phyloP scores from a whole-genome alignment of 2,888 invertebrate genomes.

The Brachyopa scutellaris region DNA sequence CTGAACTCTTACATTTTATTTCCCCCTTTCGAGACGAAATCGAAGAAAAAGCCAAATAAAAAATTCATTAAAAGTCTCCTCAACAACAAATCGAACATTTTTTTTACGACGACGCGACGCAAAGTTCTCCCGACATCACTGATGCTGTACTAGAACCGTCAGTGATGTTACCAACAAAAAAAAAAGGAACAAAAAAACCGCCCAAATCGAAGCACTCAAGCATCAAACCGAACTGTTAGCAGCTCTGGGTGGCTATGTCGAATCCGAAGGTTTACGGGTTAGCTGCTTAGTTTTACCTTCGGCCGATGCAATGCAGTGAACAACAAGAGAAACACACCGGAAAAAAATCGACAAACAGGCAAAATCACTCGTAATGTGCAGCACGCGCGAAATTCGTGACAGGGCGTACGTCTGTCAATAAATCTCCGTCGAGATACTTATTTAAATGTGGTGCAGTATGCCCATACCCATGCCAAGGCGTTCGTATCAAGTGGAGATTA shows the following conservation, averaged over 20 bases:
- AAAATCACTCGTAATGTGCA: constrained; percentile 75
- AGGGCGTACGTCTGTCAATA: constrained; percentile 76
- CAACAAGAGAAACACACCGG: constrained; percentile 51
- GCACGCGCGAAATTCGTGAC: constrained; percentile 77
- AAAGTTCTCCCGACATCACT: constrained; percentile 58
- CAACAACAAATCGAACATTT: constrained; percentile 60
- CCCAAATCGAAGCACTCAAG: constrained; percentile 66
- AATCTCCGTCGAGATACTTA: constrained; percentile 75
- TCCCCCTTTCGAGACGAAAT: not conserved
- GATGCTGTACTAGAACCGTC: constrained; percentile 64
- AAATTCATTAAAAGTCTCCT: constrained; percentile 60
- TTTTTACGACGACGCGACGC: constrained; percentile 25
- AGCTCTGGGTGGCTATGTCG: constrained; percentile 70
- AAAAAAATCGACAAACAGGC: constrained; percentile 68
- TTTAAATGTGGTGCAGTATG: constrained; percentile 75
- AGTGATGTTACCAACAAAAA: constrained; percentile 63
- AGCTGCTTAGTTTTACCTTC: constrained; percentile 62
- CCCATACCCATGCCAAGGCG: constrained; percentile 60
- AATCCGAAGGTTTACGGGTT: constrained; percentile 70
- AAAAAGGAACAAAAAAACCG: constrained; percentile 41
- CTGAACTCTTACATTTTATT: constrained; percentile 53
- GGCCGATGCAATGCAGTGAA: constrained; percentile 32
- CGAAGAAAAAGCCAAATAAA: constrained; percentile 7
- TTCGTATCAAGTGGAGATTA: constrained; percentile 68
- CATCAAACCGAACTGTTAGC: constrained; percentile 69